A percentile compares a stretch with the other conserved stretches of the same genome.
These are phyloP conservation scores for Platichthys flesus DNA, from an alignment of 2,113 vertebrate species.

Conservation along the genomic window DNA sequence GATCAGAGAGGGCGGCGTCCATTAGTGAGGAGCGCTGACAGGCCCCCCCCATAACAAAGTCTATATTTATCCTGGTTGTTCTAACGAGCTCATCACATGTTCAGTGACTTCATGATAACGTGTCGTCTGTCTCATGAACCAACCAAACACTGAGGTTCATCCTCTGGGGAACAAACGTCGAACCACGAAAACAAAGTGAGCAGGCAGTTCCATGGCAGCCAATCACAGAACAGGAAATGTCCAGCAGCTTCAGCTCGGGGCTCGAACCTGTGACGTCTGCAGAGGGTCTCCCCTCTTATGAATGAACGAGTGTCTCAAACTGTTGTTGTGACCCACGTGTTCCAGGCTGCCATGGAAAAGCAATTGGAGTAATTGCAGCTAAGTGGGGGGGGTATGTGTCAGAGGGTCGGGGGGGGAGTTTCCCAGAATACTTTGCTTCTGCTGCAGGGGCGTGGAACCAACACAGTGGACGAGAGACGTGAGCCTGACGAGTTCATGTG, in stretches of 20 bases:
- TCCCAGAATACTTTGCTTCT: conserved; percentile 55
- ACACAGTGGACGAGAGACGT: not conserved
- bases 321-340: conserved; percentile 67
- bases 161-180: not conserved
- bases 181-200: too few species aligned
- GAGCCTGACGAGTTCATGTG: not conserved
- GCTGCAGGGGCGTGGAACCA: conserved; percentile 48
- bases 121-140: too few species aligned
- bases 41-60: not conserved
- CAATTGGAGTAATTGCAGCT: conserved; percentile 64
- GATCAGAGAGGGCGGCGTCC: not conserved
- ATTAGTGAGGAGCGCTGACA: not conserved
- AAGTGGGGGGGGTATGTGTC: conserved; percentile 46
- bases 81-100: not conserved
- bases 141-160: not conserved
- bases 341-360: conserved; percentile 74
- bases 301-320: conserved; percentile 73
- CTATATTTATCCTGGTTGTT: not conserved
- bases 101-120: too few species aligned
- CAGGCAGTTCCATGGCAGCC: too few species aligned
- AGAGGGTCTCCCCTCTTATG: conserved; percentile 40
- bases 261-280: conserved; percentile 10
- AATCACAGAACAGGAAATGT: not conserved
- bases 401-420: conserved; percentile 45
- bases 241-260: not conserved